These are phyloP conservation scores for Apaloderma vittatum DNA, from an alignment of 2,113 vertebrate genomes.

Conservation along the genomic window DNA sequence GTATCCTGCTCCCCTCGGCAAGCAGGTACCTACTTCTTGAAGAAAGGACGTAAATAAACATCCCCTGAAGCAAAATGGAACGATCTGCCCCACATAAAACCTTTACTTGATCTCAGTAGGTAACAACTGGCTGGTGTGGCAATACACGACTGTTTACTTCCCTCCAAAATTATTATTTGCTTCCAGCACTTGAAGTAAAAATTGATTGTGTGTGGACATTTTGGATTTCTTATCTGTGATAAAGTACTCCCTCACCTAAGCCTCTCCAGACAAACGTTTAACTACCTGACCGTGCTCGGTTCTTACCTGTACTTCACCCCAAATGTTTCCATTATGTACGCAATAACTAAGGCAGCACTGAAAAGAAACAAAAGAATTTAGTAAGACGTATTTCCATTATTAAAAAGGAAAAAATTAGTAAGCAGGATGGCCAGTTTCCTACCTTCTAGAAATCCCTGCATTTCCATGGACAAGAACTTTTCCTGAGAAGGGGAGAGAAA, in stretches of 20 bases:
- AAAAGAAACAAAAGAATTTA: slow-evolving; percentile 18
- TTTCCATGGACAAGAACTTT: slow-evolving; percentile 99
- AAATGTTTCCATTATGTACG: slow-evolving; percentile 99
- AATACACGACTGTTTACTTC: neutral
- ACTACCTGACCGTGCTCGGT: neutral
- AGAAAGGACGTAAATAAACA: neutral
- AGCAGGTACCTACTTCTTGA: neutral
- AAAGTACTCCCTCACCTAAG: neutral
- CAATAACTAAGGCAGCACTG: slow-evolving; percentile 99
- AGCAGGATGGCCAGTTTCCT: slow-evolving; percentile 19
- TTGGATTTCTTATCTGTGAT: neutral
- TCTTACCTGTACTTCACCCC: slow-evolving; percentile 97
- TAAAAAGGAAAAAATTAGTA: neutral
- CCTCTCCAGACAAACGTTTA: neutral
- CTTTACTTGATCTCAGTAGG: neutral
- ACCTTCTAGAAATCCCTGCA: slow-evolving; percentile 99
- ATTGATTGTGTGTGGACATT: accelerated
- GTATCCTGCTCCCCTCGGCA: neutral
- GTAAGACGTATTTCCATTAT: neutral
- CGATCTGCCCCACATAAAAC: neutral
- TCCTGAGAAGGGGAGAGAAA: slow-evolving; percentile 77
- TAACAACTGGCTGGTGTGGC: neutral
- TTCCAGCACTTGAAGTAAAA: neutral
- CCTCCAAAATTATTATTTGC: neutral
- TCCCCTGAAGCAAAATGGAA: neutral